Conservation (phyloP, 2,888 invertebrate genomes). For the Cephus pulcher region DNA sequence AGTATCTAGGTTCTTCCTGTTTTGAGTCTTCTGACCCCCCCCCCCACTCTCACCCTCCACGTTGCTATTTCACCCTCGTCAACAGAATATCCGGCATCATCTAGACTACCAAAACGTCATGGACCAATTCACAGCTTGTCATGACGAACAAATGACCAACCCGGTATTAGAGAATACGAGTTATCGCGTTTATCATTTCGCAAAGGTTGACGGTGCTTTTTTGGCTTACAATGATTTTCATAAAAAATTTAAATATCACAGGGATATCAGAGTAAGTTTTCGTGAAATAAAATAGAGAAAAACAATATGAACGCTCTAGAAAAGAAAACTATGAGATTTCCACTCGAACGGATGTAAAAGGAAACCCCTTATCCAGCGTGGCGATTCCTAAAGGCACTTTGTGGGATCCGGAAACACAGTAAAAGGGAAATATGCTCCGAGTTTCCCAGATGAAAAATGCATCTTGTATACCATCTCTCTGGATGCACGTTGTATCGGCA, state of each 20-base stretch:
- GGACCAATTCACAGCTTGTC: background rate
- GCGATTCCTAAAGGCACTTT: background rate
- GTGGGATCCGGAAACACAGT: background rate
- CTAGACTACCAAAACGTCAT: background rate
- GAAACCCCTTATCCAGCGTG: background rate
- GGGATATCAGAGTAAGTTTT: background rate
- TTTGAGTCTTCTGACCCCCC: constrained; percentile 15
- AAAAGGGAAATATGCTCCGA: background rate
- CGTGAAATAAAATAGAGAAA: background rate
- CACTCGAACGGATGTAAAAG: background rate
- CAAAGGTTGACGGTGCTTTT: background rate
- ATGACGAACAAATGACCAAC: background rate
- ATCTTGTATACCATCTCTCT: background rate
- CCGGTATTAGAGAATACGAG: background rate
- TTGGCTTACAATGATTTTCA: background rate
- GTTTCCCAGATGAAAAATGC: background rate
- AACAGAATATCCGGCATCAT: background rate
- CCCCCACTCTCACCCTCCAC: background rate
- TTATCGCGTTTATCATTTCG: background rate
- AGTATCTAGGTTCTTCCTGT: constrained; percentile 16
- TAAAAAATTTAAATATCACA: background rate
- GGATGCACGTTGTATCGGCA: background rate
- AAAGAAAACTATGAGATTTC: background rate
- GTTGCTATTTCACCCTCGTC: constrained; percentile 14
- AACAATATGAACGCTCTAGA: background rate